A percentile compares a stretch with the other conserved stretches of the same genome.
Conservation (phyloP, 2,797 vertebrate genomes). For the Peromyscus attwateri region DNA sequence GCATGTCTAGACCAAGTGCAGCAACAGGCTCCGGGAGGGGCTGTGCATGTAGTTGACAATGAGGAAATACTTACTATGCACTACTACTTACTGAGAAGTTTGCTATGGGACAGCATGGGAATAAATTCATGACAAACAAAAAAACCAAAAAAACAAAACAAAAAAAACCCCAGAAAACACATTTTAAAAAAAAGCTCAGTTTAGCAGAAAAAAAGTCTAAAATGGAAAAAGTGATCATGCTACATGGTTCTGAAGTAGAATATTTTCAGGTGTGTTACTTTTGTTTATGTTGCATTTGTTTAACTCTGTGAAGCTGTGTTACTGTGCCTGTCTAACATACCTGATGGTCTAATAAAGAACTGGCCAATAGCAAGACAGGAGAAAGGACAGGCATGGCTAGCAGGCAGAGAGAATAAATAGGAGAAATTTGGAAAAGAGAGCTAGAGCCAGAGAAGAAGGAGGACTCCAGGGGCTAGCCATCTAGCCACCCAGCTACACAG, state of each 20-base stretch:
- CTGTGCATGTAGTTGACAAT: not conserved
- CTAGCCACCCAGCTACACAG: too few species aligned
- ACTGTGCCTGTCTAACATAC: too few species aligned
- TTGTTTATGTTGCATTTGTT: too few species aligned
- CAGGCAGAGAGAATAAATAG: too few species aligned
- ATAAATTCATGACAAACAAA: not conserved
- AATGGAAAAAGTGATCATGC: conserved; percentile 24
- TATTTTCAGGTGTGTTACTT: too few species aligned
- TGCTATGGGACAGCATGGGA: not conserved
- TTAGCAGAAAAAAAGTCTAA: conserved; percentile 26
- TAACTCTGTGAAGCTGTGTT: too few species aligned
- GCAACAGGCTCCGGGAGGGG: not conserved
- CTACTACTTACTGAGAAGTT: not conserved
- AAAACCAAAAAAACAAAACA: not conserved
- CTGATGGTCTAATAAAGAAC: too few species aligned
- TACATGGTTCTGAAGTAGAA: not conserved
- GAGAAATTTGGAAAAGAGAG: too few species aligned
- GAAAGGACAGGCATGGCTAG: too few species aligned
- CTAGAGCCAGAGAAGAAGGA: too few species aligned
- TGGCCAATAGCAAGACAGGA: too few species aligned
- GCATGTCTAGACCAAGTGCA: not conserved
- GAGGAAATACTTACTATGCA: not conserved
- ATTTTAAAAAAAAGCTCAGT: not conserved
- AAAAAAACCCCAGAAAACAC: not conserved
- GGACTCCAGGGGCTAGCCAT: too few species aligned